phyloP scores from a whole-genome alignment of 2,113 vertebrate species.

The Pseudopipra pipra region DNA sequence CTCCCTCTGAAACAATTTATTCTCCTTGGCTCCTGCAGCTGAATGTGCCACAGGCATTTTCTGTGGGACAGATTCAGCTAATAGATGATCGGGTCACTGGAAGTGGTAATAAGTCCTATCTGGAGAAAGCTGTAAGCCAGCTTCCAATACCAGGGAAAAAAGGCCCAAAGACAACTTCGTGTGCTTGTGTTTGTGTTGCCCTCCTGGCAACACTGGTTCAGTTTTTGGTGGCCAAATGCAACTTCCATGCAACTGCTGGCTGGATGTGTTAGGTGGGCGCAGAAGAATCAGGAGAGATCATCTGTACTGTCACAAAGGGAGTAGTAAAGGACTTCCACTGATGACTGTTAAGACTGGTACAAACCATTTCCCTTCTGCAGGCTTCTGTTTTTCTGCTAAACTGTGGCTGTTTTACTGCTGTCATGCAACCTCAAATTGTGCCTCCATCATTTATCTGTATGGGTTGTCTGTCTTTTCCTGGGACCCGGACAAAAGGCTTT shows the following conservation, averaged over 20 bases:
- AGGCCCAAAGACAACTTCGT: neutral
- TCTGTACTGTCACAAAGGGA: neutral
- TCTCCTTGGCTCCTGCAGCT: conserved; percentile 12
- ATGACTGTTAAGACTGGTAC: neutral
- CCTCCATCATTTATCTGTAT: neutral
- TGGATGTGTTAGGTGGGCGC: neutral
- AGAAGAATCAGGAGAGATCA: neutral
- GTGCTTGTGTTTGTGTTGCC: neutral
- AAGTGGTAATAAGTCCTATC: neutral
- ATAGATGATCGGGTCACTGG: neutral
- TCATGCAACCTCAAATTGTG: neutral
- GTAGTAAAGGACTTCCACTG: neutral
- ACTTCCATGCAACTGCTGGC: neutral
- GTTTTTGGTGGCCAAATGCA: neutral
- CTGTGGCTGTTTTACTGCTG: neutral
- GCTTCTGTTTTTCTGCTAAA: neutral
- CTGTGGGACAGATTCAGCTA: neutral
- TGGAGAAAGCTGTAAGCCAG: neutral
- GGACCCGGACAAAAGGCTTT: neutral
- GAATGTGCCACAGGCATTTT: neutral
- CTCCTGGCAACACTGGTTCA: neutral
- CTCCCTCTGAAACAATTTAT: conserved; percentile 30
- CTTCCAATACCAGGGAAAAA: neutral
- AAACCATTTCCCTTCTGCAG: neutral
- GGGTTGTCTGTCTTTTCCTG: neutral